A percentile compares a stretch with the other conserved stretches of the same genome.
phyloP scores from a whole-genome alignment of 2,888 invertebrate species.

The Nomada fabriciana region DNA sequence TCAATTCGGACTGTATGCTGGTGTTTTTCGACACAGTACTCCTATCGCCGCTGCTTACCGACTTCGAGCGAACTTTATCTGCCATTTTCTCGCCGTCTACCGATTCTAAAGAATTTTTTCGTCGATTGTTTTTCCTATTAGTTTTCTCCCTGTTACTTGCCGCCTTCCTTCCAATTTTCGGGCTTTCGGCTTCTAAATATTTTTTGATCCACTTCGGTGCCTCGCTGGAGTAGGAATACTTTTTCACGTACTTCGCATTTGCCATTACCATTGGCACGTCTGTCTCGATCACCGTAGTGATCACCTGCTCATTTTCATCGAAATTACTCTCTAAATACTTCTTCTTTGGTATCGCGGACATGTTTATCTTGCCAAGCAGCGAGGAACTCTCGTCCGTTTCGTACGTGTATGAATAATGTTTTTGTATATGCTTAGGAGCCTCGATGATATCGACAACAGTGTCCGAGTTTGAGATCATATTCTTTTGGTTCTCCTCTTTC shows the following conservation, averaged over 20 bases:
- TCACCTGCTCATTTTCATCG: slow-evolving; percentile 81
- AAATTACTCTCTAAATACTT: slow-evolving; percentile 81
- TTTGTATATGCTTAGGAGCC: slow-evolving; percentile 79
- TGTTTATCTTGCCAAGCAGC: slow-evolving; percentile 69
- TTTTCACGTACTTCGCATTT: slow-evolving; percentile 78
- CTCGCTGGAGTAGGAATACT: slow-evolving; percentile 77
- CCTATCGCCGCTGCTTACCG: slow-evolving; percentile 58
- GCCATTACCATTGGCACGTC: slow-evolving; percentile 79
- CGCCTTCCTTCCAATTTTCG: slow-evolving; percentile 48
- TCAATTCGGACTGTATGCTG: slow-evolving; percentile 50
- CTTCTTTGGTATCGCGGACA: slow-evolving; percentile 74
- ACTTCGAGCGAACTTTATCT: slow-evolving; percentile 61
- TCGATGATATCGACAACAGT: slow-evolving; percentile 49
- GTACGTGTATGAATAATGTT: slow-evolving; percentile 81
- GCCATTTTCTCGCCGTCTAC: slow-evolving; percentile 60
- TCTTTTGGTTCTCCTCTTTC: slow-evolving; percentile 60
- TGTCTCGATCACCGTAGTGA: slow-evolving; percentile 81
- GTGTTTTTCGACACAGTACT: slow-evolving; percentile 46
- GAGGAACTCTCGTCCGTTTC: slow-evolving; percentile 72
- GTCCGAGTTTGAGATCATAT: slow-evolving; percentile 43
- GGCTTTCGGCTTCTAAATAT: slow-evolving; percentile 75
- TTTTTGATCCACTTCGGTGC: slow-evolving; percentile 81
- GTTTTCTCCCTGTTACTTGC: slow-evolving; percentile 45
- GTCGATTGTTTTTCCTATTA: slow-evolving; percentile 62
- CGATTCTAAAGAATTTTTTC: slow-evolving; percentile 71